Evolutionary conservation across 2,888 invertebrate species (phyloP).

Genomic region (Prosapia bicincta): DNA sequence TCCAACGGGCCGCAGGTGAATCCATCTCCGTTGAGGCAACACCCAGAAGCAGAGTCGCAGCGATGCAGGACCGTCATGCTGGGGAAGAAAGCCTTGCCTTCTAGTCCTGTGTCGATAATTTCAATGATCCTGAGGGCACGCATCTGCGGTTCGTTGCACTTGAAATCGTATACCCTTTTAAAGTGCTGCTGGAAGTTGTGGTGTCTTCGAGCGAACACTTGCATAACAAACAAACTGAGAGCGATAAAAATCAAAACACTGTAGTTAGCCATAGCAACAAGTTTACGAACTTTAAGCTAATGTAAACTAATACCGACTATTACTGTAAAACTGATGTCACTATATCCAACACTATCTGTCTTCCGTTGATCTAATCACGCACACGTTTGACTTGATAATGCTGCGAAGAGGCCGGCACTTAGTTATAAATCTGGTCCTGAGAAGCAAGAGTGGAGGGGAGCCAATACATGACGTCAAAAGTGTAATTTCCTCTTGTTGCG

Average conservation of each 20-base stretch:
- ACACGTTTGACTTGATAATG: no score
- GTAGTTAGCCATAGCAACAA: neutral
- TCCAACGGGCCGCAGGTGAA: constrained; percentile 2
- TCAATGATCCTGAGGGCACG: neutral
- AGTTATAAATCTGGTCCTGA: neutral
- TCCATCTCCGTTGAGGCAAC: neutral
- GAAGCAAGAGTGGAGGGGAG: neutral
- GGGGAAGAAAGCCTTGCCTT: neutral
- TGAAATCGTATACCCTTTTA: neutral
- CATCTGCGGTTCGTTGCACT: neutral
- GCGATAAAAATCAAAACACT: neutral
- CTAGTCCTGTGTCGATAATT: neutral
- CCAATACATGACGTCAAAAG: neutral
- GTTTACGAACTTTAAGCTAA: no score
- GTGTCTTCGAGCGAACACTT: neutral
- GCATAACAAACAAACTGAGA: neutral
- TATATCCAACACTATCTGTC: no score
- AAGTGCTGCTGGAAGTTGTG: neutral
- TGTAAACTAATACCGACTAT: no score
- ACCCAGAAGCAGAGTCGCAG: constrained; percentile 8
- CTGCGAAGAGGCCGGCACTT: no score
- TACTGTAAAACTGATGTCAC: no score
- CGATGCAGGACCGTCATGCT: constrained; percentile 10
- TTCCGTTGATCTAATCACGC: no score
- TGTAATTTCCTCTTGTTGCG: neutral